phyloP scores from a whole-genome alignment of 2,113 vertebrate species.

The Fregetta grallaria region DNA sequence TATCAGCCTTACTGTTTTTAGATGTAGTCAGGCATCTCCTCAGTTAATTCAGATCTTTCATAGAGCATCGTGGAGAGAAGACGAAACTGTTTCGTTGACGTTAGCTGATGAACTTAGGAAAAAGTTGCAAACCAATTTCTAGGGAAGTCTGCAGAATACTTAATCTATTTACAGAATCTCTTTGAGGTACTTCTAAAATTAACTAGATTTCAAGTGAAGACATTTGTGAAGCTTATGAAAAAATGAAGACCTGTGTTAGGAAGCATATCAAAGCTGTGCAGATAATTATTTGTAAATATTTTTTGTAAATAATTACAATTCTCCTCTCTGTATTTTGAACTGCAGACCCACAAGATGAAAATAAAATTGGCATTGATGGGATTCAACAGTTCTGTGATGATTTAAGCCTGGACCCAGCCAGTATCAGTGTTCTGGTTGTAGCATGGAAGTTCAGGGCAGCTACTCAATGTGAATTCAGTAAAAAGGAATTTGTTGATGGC shows the following conservation, averaged over 20 bases:
- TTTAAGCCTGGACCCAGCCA: constrained; percentile 89
- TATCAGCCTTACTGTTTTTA: neutral
- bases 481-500: constrained; percentile 94
- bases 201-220: neutral
- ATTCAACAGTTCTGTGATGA: constrained; percentile 97
- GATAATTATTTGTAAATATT: neutral
- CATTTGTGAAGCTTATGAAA: neutral
- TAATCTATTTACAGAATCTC: neutral
- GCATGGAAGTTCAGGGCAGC: constrained; percentile 96
- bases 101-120: neutral
- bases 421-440: constrained; percentile 90
- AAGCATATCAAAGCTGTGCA: neutral
- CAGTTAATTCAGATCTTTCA: neutral
- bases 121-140: neutral
- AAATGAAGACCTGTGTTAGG: neutral
- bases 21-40: neutral
- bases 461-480: constrained; percentile 96
- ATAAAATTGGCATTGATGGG: constrained; percentile 95
- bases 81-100: neutral
- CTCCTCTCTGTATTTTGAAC: constrained; percentile 1
- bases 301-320: neutral
- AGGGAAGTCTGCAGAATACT: neutral
- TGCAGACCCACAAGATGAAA: constrained; percentile 94
- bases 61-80: neutral
- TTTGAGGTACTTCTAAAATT: neutral